Conservation (phyloP, 2,888 invertebrate species). For the Rhagium mordax region DNA sequence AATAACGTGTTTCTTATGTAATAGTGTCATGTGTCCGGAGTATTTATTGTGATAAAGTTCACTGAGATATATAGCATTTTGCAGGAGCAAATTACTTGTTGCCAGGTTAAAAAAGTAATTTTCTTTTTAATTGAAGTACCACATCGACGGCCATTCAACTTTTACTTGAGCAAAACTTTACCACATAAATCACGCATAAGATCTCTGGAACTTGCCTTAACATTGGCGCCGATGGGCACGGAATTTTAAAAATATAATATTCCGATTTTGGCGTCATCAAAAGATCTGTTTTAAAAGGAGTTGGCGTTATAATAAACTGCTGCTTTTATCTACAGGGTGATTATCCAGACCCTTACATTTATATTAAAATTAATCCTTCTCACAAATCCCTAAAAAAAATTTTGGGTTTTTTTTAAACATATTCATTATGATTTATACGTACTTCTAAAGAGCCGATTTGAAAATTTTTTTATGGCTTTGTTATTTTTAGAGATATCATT, state of each 20-base stretch:
- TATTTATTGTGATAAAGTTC: not conserved
- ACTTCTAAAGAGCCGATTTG: too few species aligned
- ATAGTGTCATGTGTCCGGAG: not conserved
- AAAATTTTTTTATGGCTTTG: too few species aligned
- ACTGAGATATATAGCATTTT: not conserved
- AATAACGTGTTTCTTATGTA: not conserved
- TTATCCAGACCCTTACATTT: too few species aligned
- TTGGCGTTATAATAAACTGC: too few species aligned
- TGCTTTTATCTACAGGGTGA: too few species aligned
- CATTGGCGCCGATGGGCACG: not conserved
- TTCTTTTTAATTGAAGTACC: conserved; percentile 13
- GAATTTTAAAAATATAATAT: not conserved
- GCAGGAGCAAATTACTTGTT: not conserved
- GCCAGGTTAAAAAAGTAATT: not conserved
- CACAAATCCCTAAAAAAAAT: too few species aligned
- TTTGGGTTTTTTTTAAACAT: too few species aligned
- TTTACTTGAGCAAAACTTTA: conserved; percentile 6
- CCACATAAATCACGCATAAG: conserved; percentile 5
- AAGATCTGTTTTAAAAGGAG: too few species aligned
- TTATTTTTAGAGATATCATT: too few species aligned
- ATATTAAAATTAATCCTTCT: too few species aligned
- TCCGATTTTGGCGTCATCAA: too few species aligned
- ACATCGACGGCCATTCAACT: conserved; percentile 5
- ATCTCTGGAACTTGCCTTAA: not conserved
- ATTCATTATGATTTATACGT: too few species aligned